These are phyloP conservation scores for Eumaeus atala DNA, from an alignment of 1,140 invertebrate genomes.

Conservation along the genomic window DNA sequence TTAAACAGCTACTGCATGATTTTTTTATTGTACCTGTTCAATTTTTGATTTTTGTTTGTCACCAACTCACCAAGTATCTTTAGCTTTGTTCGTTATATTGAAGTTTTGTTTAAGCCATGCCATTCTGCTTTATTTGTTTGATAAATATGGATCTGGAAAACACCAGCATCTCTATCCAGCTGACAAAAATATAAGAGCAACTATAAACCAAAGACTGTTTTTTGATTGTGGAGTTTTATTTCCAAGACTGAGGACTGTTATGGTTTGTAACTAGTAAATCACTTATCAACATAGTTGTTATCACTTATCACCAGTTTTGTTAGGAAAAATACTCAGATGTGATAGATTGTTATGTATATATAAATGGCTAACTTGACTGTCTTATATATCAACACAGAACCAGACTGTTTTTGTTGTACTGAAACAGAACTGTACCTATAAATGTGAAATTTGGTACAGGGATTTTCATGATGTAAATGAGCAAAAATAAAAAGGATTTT, in stretches of 20 bases:
- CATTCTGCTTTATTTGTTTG: slow-evolving; percentile 76
- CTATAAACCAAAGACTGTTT: slow-evolving; percentile 75
- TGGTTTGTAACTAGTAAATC: slow-evolving; percentile 37
- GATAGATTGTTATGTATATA: too few relatives aligned
- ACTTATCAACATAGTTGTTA: neutral
- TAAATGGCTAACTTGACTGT: too few relatives aligned
- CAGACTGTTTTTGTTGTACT: too few relatives aligned
- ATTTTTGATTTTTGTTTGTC: neutral
- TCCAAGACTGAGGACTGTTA: slow-evolving; percentile 45
- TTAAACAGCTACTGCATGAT: too few relatives aligned
- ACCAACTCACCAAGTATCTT: neutral
- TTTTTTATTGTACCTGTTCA: too few relatives aligned
- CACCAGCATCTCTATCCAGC: slow-evolving; percentile 75
- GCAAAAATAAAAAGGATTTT: too few relatives aligned
- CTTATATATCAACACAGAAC: too few relatives aligned
- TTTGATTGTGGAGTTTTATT: slow-evolving; percentile 77
- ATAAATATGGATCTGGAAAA: slow-evolving; percentile 73
- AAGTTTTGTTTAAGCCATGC: slow-evolving; percentile 73
- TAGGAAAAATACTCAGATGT: too few relatives aligned
- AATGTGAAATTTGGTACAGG: too few relatives aligned
- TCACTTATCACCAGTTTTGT: too few relatives aligned
- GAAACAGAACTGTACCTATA: too few relatives aligned
- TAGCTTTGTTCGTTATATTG: neutral
- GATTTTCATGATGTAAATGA: too few relatives aligned
- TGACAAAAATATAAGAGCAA: slow-evolving; percentile 71